A percentile compares a stretch with the other conserved stretches of the same genome.
phyloP scores from a whole-genome alignment of 2,888 invertebrate species.

The Eupithecia insigniata region DNA sequence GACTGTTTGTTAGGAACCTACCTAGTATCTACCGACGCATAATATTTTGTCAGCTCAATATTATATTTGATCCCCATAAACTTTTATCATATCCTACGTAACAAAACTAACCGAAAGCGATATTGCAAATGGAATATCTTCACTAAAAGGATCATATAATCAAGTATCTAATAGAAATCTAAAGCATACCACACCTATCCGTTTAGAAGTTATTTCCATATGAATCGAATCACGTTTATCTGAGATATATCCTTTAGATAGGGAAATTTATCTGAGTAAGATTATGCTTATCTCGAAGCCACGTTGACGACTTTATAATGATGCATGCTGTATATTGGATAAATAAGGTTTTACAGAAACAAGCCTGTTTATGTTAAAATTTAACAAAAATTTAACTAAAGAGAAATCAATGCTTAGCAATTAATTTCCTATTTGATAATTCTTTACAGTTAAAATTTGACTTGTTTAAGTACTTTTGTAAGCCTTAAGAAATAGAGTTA shows the following conservation, averaged over 20 bases:
- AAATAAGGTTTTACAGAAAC: background rate
- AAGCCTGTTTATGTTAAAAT: background rate
- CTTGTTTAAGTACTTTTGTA: no score
- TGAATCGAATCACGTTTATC: slow-evolving; percentile 17
- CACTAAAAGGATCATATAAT: background rate
- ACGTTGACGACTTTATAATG: slow-evolving; percentile 39
- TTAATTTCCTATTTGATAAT: no score
- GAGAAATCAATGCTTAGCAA: no score
- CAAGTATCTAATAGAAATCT: background rate
- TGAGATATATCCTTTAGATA: slow-evolving; percentile 15
- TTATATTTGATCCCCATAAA: background rate
- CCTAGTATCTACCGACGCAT: background rate
- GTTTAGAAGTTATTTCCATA: slow-evolving; percentile 20
- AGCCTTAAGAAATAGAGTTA: no score
- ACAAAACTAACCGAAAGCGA: background rate
- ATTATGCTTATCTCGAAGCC: slow-evolving; percentile 36
- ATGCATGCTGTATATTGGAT: background rate
- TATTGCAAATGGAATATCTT: slow-evolving; percentile 4
- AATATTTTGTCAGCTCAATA: background rate
- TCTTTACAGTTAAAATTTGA: no score
- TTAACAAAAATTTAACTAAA: no score
- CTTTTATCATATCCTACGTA: background rate
- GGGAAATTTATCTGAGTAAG: slow-evolving; percentile 21
- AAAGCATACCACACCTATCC: slow-evolving; percentile 17
- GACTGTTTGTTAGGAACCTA: background rate